Base-by-base conservation (phyloP, 2,113 vertebrate genomes). In the Siniperca chuatsi region DNA sequence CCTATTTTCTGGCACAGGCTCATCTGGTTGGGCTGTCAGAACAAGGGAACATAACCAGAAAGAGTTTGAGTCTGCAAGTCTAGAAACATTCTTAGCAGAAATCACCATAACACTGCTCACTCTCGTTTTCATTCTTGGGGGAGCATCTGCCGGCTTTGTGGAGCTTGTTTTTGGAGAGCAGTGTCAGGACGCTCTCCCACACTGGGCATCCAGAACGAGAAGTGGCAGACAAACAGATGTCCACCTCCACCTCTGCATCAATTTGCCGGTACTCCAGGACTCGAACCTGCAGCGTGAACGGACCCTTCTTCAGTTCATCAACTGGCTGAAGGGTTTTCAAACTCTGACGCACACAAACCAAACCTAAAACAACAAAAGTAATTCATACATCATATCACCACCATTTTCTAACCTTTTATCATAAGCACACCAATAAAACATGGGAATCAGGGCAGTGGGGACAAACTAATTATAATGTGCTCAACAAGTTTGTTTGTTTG, bases 231-330 rank as follows among this genome's bases (percentile, higher is more conserved):
- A 95, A 87, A 60, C 67, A 16, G 37, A 95, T 52, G 80, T 95
- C 94, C 84, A 95, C 95, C 73, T 95, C 94, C 80, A 93, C 92
- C 4, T 94, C 94, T 4, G 71, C 67, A 12, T 90, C 85, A 1
- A 72, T 72, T 0, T n/a, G 68, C 70, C 86, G 87, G 79, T 94
- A 95, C 35, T 66, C 81, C 78, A 85, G 57, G 25, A 95, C 92
- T 78, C 33, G 15, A 13, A 78, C 93, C 77, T 84, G 90, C 82
- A 95, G 87, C 6, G 1, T 71, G 78, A 95, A 95, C 0, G 77
- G 80, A 21, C 93, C 93, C 85, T 90, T 95, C 89, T 94, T 96
- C 87, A 96, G 82, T 78, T 96, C 95, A 79, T 96, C 94, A 11
- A 95, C 78, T 0, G 95, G 91, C 81, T 95, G 79, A 6, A 84